Conservation (phyloP, 2,113 vertebrate genomes). For the Rhipidura dahli region DNA sequence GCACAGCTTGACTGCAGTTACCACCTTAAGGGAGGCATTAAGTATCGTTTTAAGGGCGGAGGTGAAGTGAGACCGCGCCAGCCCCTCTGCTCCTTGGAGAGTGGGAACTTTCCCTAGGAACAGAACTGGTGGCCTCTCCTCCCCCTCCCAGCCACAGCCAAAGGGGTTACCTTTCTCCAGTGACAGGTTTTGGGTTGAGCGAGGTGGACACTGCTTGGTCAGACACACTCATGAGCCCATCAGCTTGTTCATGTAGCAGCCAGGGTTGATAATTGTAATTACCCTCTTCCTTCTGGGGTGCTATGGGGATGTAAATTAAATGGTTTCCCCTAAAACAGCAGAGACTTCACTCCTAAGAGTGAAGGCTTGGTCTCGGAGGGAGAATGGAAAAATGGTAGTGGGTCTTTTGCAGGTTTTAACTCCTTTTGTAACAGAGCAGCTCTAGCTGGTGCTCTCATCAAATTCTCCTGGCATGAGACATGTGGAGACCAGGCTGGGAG, state of each 20-base stretch:
- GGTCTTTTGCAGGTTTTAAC: not conserved
- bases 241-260: rapidly evolving
- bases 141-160: too few species aligned
- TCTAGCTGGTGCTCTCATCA: not conserved
- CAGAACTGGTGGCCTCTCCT: not conserved
- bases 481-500: not conserved
- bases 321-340: not conserved
- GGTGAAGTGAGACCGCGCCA: rapidly evolving
- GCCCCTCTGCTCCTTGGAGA: not conserved
- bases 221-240: not conserved
- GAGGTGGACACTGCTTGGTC: not conserved
- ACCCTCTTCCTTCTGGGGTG: not conserved
- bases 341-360: not conserved
- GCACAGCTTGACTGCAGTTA: not conserved
- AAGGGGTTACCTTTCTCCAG: not conserved
- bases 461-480: not conserved
- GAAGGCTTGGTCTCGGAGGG: not conserved
- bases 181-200: not conserved
- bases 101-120: not conserved
- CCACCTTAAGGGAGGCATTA: constrained; percentile 39
- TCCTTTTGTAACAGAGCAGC: not conserved
- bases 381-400: not conserved
- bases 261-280: not conserved
- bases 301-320: not conserved
- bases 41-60: not conserved